Evolutionary conservation across 2,888 invertebrate genomes (phyloP), one percentile per base, ranked within the genome.

Genomic region (Dynastes hyllus): DNA sequence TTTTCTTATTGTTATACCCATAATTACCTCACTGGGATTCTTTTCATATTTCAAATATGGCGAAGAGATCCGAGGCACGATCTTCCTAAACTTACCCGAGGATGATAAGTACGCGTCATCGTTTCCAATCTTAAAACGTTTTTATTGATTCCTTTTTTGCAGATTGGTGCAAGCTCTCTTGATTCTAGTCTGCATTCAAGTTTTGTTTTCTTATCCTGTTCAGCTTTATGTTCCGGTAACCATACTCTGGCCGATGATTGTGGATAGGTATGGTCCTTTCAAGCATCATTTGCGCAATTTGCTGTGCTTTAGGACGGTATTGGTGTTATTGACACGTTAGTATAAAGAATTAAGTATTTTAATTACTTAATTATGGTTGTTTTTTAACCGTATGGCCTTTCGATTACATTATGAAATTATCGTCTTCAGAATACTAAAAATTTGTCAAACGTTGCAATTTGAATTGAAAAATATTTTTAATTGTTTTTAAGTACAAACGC

Each of bases 181-280:
- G 86, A 87, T 94, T 13, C 92, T 96, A 85, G 97, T 98, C 85
- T 95, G 96, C 0, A 82, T 95, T 51, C 96, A 96, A 16, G 96
- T 99, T 79, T 91, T 98, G 82, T 92, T 98, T 81, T 95, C 97
- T 0, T 99, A 98, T 89, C 95, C 97, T 0, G 91, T 99, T 22
- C 98, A 98, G 90, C 95, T 99, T 87, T 98, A 98, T 89, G 98
- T 99, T 61, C 97, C 98, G 0, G 92, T 98, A 66, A 94, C 94
- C 77, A 95, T 98, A 80, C 94, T 97, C 84, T 97, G 96, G 95
- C 97, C 98, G 0, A 88, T 90, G 53, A 88, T 95, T 40, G 87
- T 89, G 76, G 88, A 89, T 71, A 89, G 90, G 83, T 90, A 91
- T 71, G 93, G 92, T 4, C 90, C 91, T 45, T 90, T 91, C 81